Conservation (phyloP, 1,140 invertebrate species). For the Trachymyrmex septentrionalis region DNA sequence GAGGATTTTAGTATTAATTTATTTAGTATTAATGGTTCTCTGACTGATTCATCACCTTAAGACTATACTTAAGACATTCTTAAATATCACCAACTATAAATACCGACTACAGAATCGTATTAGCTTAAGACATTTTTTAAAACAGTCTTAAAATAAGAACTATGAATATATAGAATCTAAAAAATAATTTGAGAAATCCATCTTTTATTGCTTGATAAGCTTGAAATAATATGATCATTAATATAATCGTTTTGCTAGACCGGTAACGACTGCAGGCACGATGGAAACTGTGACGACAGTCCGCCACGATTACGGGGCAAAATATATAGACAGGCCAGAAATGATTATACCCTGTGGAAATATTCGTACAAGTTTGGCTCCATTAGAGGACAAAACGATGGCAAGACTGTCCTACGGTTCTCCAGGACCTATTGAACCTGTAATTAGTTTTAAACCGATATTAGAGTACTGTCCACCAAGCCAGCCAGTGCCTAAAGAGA, state of each 20-base stretch:
- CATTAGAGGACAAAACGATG: slow-evolving; percentile 80
- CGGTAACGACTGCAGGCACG: slow-evolving; percentile 86
- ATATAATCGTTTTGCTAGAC: slow-evolving; percentile 40
- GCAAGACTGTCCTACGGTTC: slow-evolving; percentile 78
- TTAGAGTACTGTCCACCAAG: slow-evolving; percentile 86
- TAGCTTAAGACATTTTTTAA: too few relatives aligned
- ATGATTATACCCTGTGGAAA: slow-evolving; percentile 84
- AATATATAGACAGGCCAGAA: slow-evolving; percentile 85
- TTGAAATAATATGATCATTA: not conserved
- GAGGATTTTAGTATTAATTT: too few relatives aligned
- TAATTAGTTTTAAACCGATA: slow-evolving; percentile 87
- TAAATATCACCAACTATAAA: too few relatives aligned
- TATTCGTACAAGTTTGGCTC: slow-evolving; percentile 83
- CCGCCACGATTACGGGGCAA: slow-evolving; percentile 90
- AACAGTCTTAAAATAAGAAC: too few relatives aligned
- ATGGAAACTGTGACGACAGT: slow-evolving; percentile 91
- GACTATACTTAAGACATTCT: too few relatives aligned
- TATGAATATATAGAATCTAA: too few relatives aligned
- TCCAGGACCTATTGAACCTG: slow-evolving; percentile 73
- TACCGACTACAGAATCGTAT: too few relatives aligned
- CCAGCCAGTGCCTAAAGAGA: slow-evolving; percentile 86
- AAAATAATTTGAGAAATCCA: not conserved
- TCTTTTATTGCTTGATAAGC: not conserved
- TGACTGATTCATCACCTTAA: too few relatives aligned
- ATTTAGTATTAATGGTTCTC: not conserved